Evolutionary conservation across 2,797 vertebrate genomes (phyloP), one percentile per base, ranked within the genome.

Genomic region (Triplophysa bombifrons): DNA sequence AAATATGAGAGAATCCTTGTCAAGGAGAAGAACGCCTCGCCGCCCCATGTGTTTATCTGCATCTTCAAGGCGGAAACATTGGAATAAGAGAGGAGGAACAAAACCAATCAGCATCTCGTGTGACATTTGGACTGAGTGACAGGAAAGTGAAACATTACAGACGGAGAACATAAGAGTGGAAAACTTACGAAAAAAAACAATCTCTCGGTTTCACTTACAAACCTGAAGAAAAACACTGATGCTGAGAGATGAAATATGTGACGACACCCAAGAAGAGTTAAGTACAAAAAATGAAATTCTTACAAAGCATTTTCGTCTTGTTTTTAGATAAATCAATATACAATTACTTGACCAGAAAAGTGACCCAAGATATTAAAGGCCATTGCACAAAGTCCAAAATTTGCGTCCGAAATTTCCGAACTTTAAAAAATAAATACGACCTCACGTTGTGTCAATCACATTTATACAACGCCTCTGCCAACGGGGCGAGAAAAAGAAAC

Each of bases 1-100:
- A 81, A 86, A 88, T 88, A 19, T 74, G 73, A 86, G 84, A 86
- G 75, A 86, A 81, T 87, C 86, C 80, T 83, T 87, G 89, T 92
- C 91, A 89, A 87, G 74, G 76, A 84, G 79, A 74, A 85, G 19
- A 79, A 85, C 65, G 68, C 68, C 76, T 30, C 76, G 67, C 74
- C 70, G 81, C 61, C 19, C 61, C 74, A 72, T 34, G 46, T 61
- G 46, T 64, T 63, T 68, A 84, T 83, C 81, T 76, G 64, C 12
- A 53, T 77, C 77, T 81, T 85, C 72, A 74, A 65, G 77, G 78
- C 25, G 16, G 50, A 72, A 38, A 27, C 73, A 44, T 80, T 58
- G 53, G 71, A 70, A 72, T 67, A 80, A 79, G 76, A 38, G 51
- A 53, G 58, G 22, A 44, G 6, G 53, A 38, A 12, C 17, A 12